Conservation (phyloP, 2,888 invertebrate genomes). For the Celastrina argiolus region DNA sequence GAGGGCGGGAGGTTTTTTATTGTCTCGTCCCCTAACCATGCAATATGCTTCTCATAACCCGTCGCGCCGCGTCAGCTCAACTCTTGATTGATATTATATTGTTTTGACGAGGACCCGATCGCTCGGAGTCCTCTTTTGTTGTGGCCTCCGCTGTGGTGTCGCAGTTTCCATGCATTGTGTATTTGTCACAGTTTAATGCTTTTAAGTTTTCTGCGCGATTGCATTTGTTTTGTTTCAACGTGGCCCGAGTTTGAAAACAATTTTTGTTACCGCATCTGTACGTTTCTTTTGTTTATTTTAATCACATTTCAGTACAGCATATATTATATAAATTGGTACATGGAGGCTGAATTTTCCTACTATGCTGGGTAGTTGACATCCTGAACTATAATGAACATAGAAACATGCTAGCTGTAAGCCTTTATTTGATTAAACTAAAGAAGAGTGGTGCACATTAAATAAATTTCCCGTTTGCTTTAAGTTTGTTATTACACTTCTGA, state of each 20-base stretch:
- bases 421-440: no score
- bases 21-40: conserved; percentile 37
- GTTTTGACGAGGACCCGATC: conserved; percentile 41
- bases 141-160: background rate
- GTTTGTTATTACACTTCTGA: no score
- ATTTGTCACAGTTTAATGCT: background rate
- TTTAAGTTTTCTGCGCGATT: conserved; percentile 7
- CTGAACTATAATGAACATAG: no score
- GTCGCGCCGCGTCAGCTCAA: conserved; percentile 39
- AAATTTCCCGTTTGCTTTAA: no score
- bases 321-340: no score
- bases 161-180: background rate
- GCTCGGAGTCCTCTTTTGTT: conserved; percentile 1
- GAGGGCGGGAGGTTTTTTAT: conserved; percentile 46
- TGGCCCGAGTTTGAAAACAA: background rate
- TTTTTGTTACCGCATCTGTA: background rate
- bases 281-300: no score
- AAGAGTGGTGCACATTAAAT: no score
- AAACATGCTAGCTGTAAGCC: no score
- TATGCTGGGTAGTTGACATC: no score
- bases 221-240: background rate
- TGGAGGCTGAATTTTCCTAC: no score
- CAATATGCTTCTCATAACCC: conserved; percentile 58
- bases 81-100: conserved; percentile 47
- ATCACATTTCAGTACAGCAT: no score